phyloP scores from a whole-genome alignment of 2,888 invertebrate species.

The Coenonympha arcania region DNA sequence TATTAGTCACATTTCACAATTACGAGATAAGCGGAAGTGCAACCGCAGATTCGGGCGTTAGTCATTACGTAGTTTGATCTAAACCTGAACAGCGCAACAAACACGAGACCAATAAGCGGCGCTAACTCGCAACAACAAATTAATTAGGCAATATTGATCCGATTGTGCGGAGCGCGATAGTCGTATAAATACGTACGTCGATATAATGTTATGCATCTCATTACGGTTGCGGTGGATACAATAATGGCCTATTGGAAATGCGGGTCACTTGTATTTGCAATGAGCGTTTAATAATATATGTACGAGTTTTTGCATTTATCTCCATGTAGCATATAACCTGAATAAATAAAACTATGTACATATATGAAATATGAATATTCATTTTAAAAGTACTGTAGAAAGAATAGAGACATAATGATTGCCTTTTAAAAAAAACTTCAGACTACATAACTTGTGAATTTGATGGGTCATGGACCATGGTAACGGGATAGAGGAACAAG shows the following conservation, averaged over 20 bases:
- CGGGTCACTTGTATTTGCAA: conserved; percentile 48
- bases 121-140: conserved; percentile 34
- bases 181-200: conserved; percentile 34
- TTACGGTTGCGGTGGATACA: conserved; percentile 61
- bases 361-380: too few relatives aligned
- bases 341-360: too few relatives aligned
- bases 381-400: too few relatives aligned
- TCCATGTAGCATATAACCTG: background rate
- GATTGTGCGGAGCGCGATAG: conserved; percentile 39
- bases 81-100: conserved; percentile 11
- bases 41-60: conserved; percentile 5
- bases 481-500: too few relatives aligned
- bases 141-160: conserved; percentile 63
- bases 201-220: conserved; percentile 47
- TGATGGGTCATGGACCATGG: too few relatives aligned
- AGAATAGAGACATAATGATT: too few relatives aligned
- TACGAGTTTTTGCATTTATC: background rate
- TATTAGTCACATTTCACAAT: conserved; percentile 10
- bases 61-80: conserved; percentile 1
- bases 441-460: too few relatives aligned
- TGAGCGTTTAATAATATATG: background rate
- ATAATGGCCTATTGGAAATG: conserved; percentile 61
- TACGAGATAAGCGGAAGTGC: conserved; percentile 1
- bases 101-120: conserved; percentile 23
- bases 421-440: too few relatives aligned